Evolutionary conservation across 2,888 invertebrate species (phyloP).

Genomic region (Salticus scenicus): DNA sequence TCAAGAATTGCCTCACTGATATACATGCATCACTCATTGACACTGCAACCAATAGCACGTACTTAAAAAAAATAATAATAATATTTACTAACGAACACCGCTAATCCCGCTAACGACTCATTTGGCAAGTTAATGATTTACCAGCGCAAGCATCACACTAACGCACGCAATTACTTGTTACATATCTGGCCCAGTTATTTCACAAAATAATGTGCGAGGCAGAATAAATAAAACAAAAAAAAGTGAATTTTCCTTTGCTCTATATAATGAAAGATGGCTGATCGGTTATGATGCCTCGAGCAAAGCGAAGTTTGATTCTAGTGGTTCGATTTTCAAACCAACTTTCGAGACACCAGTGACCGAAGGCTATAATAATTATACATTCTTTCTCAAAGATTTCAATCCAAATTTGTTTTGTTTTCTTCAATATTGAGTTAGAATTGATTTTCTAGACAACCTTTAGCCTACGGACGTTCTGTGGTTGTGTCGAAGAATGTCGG

Average conservation of each 20-base stretch:
- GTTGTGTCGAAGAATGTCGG: background rate
- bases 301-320: slow-evolving; percentile 30
- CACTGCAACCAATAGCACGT: background rate
- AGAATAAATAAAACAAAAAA: slow-evolving; percentile 36
- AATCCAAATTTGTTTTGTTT: slow-evolving; percentile 26
- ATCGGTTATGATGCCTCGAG: slow-evolving; percentile 26
- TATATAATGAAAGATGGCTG: slow-evolving; percentile 62
- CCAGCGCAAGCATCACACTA: slow-evolving; percentile 55
- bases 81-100: slow-evolving; percentile 6
- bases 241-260: slow-evolving; percentile 55
- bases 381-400: slow-evolving; percentile 39
- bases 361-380: slow-evolving; percentile 47
- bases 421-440: background rate
- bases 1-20: background rate
- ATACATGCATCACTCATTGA: background rate
- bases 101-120: slow-evolving; percentile 49
- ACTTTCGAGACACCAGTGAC: slow-evolving; percentile 42
- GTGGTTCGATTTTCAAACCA: slow-evolving; percentile 34
- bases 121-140: slow-evolving; percentile 58
- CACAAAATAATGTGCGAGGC: slow-evolving; percentile 7
- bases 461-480: slow-evolving; percentile 9
- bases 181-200: slow-evolving; percentile 59
- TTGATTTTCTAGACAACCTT: slow-evolving; percentile 13
- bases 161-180: slow-evolving; percentile 51
- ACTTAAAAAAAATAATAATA: background rate